Evolutionary conservation across 1,140 invertebrate species (phyloP), one percentile per base, ranked within the genome.

Genomic region (Drosophila simulans): DNA sequence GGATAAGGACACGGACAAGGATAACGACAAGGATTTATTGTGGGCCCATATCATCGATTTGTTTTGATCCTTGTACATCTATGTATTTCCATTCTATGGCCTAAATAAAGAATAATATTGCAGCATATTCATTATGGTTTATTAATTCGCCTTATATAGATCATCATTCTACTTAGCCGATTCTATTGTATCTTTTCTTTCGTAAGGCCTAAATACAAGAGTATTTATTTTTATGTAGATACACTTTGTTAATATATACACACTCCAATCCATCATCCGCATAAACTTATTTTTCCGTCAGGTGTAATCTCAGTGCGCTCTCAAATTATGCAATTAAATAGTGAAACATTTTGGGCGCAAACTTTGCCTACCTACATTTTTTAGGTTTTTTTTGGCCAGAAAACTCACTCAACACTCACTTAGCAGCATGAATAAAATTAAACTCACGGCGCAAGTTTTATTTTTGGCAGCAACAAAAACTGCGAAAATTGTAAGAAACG

Each of bases 341-440:
- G 84, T 88, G 83, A 73, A 88, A 45, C 56, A 76, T 66, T 75
- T 88, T 82, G 68, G 40, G 64, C 25, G 42, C 39, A 89, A 86
- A 86, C 63, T 77, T 86, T 83, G 35, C 49, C 51, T 27, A 20
- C 12, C n/a, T 17, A 3, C 25, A 5, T 40, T 45, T 25, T 20
- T 10, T 39, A 22, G 39, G 5, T 58, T 37, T 37, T 52, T 42
- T 59, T 27, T 51, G 15, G 20, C 45, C 75, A 62, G 25, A 27
- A 56, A 65, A 68, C 66, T 72, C 75, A 68, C 79, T 84, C 80
- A 84, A 79, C 80, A 83, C 81, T 88, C 83, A 83, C 83, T 89
- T 88, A 83, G 83, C 66, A 77, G 78, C 84, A 80, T 83, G 84
- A 88, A 88, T 89, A 88, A 88, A 89, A 88, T 88, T 89, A 83